Percentiles rank a stretch among this genome's conserved stretches.
Evolutionary conservation across 2,888 invertebrate genomes (phyloP).

Genomic region (Matsumyia berberina): DNA sequence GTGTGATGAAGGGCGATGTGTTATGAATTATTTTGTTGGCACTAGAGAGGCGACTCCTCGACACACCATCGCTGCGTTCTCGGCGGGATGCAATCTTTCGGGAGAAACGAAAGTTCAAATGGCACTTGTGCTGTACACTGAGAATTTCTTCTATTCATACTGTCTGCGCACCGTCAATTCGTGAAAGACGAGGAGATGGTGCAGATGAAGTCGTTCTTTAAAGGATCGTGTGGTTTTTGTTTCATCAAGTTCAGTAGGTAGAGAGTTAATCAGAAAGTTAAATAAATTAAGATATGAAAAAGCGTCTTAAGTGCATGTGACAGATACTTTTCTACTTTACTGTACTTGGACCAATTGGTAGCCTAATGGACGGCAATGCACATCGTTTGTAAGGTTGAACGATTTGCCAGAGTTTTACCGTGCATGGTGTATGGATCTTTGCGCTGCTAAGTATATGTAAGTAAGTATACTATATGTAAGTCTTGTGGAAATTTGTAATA

Average conservation of each 20-base stretch:
- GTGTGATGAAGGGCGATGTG: conserved; percentile 74
- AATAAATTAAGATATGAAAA: not conserved
- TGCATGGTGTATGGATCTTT: too few relatives aligned
- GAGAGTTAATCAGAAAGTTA: conserved; percentile 8
- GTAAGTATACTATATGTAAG: too few relatives aligned
- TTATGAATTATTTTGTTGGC: conserved; percentile 73
- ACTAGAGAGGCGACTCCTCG: conserved; percentile 39
- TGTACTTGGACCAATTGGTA: too few relatives aligned
- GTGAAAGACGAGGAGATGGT: conserved; percentile 16
- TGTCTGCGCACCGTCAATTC: conserved; percentile 33
- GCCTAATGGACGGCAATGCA: too few relatives aligned
- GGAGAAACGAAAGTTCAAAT: conserved; percentile 66
- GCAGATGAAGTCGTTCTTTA: not conserved
- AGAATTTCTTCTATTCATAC: conserved; percentile 52
- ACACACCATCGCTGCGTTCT: conserved; percentile 11
- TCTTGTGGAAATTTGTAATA: too few relatives aligned
- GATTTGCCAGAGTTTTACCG: too few relatives aligned
- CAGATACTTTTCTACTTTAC: not conserved
- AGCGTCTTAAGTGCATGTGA: not conserved
- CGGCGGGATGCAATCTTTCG: conserved; percentile 33
- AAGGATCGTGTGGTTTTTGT: not conserved
- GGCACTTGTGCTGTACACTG: conserved; percentile 56
- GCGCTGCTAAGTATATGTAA: too few relatives aligned
- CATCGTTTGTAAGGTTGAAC: too few relatives aligned
- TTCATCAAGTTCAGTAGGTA: conserved; percentile 19